phyloP scores from a whole-genome alignment of 2,888 invertebrate species.

The Hipparchia semele region DNA sequence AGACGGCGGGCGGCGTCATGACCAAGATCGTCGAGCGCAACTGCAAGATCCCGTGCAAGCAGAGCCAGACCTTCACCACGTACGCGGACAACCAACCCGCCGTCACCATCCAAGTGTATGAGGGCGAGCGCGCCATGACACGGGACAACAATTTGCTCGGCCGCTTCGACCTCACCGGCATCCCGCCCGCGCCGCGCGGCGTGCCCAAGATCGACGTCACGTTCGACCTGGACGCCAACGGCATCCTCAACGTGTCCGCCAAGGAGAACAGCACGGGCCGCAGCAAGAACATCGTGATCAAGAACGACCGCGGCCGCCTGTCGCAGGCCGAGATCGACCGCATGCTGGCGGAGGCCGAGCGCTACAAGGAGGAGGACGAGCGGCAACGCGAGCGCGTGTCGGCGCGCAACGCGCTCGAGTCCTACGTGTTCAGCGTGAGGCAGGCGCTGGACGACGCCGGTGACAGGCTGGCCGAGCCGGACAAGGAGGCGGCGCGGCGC shows the following conservation, averaged over 20 bases:
- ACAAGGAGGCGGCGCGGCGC: conserved; percentile 82
- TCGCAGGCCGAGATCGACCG: conserved; percentile 92
- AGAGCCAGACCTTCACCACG: conserved; percentile 89
- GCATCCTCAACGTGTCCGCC: conserved; percentile 93
- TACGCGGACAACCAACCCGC: conserved; percentile 92
- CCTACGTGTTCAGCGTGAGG: conserved; percentile 87
- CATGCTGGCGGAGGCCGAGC: conserved; percentile 90
- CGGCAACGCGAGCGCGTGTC: conserved; percentile 86
- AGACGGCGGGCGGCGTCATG: conserved; percentile 92
- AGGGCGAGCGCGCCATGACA: conserved; percentile 92
- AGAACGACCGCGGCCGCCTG: conserved; percentile 91
- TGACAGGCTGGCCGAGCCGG: conserved; percentile 84
- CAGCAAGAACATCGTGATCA: conserved; percentile 90
- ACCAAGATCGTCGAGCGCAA: conserved; percentile 89
- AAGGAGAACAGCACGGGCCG: conserved; percentile 86
- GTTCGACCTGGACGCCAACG: conserved; percentile 90
- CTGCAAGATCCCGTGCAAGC: conserved; percentile 87
- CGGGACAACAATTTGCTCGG: conserved; percentile 89
- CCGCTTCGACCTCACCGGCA: conserved; percentile 86
- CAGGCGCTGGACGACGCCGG: conserved; percentile 86
- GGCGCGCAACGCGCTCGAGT: conserved; percentile 88
- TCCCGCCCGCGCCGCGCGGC: conserved; percentile 87
- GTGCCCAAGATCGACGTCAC: conserved; percentile 88
- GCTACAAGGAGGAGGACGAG: conserved; percentile 88
- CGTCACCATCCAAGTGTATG: conserved; percentile 88